A percentile compares a stretch with the other conserved stretches of the same genome.
These are phyloP conservation scores for Bradypus variegatus DNA, from an alignment of 2,797 vertebrate genomes.

Conservation along the genomic window DNA sequence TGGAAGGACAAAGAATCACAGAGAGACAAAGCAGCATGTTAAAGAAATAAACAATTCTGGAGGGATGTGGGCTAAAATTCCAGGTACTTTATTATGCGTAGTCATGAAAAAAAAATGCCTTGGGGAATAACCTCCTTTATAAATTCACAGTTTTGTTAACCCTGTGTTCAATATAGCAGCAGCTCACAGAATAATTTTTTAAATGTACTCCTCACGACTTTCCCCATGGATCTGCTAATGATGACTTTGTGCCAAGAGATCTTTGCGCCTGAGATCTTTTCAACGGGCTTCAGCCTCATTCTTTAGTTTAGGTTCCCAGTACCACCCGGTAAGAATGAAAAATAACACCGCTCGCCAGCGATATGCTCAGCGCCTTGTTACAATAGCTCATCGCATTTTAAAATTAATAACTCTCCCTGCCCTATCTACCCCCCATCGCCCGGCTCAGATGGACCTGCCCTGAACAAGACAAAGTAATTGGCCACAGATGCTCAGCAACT, in stretches of 20 bases:
- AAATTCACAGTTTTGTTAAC: neutral
- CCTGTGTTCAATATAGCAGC: neutral
- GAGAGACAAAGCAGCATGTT: slow-evolving; percentile 21
- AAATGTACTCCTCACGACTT: slow-evolving; percentile 10
- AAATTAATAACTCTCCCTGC: slow-evolving; percentile 27
- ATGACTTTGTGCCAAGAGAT: neutral
- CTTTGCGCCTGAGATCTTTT: neutral
- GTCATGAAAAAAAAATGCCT: neutral
- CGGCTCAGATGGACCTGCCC: slow-evolving; percentile 39
- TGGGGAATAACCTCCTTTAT: neutral
- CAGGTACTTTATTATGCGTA: neutral
- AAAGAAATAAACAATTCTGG: neutral
- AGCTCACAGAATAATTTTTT: neutral
- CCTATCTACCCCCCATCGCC: neutral
- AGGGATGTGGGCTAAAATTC: neutral
- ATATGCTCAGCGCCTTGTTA: neutral
- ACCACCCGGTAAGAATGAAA: slow-evolving; percentile 8
- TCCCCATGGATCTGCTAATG: neutral
- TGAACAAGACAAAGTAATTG: slow-evolving; percentile 41
- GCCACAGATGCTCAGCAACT: neutral
- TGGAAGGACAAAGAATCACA: slow-evolving; percentile 67
- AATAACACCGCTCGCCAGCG: slow-evolving; percentile 12
- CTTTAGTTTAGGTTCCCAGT: slow-evolving; percentile 6
- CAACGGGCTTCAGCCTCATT: neutral
- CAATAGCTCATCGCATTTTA: slow-evolving; percentile 23